Conservation (phyloP, 2,797 vertebrate genomes). For the Aplochiton taeniatus region DNA sequence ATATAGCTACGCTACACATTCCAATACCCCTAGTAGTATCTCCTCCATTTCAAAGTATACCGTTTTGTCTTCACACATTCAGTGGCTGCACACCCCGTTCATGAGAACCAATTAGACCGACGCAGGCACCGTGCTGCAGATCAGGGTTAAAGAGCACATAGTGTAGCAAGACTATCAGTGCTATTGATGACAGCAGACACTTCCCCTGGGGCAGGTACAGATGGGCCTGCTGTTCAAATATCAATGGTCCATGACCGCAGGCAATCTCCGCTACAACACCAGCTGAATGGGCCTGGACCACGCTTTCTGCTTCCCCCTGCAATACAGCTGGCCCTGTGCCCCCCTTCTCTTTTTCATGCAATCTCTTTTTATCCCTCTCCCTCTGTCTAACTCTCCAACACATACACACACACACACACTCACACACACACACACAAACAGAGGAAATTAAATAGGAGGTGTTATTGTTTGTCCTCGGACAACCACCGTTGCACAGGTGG, state of each 20-base stretch:
- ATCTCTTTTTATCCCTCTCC: too few relatives aligned
- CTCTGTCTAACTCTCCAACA: slow-evolving; percentile 19
- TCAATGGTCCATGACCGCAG: slow-evolving; percentile 48
- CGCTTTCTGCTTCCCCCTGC: slow-evolving; percentile 21
- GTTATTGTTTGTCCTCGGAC: too few relatives aligned
- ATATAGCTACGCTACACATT: too few relatives aligned
- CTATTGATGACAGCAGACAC: slow-evolving; percentile 19
- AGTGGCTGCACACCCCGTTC: too few relatives aligned
- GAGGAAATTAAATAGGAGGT: too few relatives aligned
- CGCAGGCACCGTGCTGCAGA: not conserved
- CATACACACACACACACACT: not conserved
- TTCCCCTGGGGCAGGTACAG: slow-evolving; percentile 39
- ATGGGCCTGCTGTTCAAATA: slow-evolving; percentile 47
- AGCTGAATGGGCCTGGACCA: slow-evolving; percentile 41
- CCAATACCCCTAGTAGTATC: too few relatives aligned
- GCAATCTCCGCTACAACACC: slow-evolving; percentile 49
- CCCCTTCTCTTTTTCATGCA: too few relatives aligned
- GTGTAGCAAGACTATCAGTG: not conserved
- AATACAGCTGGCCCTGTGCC: slow-evolving; percentile 21
- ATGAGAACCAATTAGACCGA: slow-evolving; percentile 12
- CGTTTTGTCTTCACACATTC: too few relatives aligned
- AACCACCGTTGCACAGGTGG: too few relatives aligned
- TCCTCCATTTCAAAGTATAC: too few relatives aligned
- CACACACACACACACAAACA: too few relatives aligned
- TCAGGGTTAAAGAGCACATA: too few relatives aligned